phyloP scores from a whole-genome alignment of 2,888 invertebrate species.

The Anoncus sp. region DNA sequence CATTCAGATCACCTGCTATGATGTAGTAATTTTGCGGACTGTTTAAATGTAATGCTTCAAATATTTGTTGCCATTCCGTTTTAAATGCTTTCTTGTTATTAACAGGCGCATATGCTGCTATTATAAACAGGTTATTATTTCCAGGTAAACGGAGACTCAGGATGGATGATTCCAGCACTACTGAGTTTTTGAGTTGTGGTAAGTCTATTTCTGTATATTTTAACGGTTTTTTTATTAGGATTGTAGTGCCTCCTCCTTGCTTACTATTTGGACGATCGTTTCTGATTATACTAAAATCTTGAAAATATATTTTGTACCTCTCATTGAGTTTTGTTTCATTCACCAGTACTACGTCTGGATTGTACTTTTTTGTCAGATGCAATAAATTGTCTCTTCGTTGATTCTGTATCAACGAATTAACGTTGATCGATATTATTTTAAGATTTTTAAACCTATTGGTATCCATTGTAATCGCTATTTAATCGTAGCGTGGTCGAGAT shows the following conservation, averaged over 20 bases:
- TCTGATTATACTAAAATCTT: conserved; percentile 41
- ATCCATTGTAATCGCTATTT: too few relatives aligned
- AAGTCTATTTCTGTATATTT: conserved; percentile 6
- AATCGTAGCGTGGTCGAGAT: too few relatives aligned
- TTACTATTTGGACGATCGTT: conserved; percentile 41
- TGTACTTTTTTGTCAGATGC: conserved; percentile 10
- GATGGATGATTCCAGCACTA: conserved; percentile 34
- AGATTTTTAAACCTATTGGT: too few relatives aligned
- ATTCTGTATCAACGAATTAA: conserved; percentile 31
- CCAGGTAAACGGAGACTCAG: conserved; percentile 22
- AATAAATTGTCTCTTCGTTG: conserved; percentile 25
- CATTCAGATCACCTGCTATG: too few relatives aligned
- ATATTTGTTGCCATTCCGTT: conserved; percentile 7
- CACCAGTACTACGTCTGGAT: conserved; percentile 20
- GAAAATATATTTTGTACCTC: conserved; percentile 39
- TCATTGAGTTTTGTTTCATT: conserved; percentile 42
- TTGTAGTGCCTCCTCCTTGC: conserved; percentile 40
- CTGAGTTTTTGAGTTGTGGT: background rate
- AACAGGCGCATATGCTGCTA: conserved; percentile 49
- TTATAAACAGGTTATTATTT: conserved; percentile 33
- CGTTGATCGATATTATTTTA: conserved; percentile 33
- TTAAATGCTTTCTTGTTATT: conserved; percentile 22
- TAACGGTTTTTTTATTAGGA: conserved; percentile 32
- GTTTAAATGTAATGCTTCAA: too few relatives aligned
- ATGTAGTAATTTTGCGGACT: too few relatives aligned